Evolutionary conservation across 2,888 invertebrate species (phyloP), one percentile per base, ranked within the genome.

Genomic region (Tachina lurida): DNA sequence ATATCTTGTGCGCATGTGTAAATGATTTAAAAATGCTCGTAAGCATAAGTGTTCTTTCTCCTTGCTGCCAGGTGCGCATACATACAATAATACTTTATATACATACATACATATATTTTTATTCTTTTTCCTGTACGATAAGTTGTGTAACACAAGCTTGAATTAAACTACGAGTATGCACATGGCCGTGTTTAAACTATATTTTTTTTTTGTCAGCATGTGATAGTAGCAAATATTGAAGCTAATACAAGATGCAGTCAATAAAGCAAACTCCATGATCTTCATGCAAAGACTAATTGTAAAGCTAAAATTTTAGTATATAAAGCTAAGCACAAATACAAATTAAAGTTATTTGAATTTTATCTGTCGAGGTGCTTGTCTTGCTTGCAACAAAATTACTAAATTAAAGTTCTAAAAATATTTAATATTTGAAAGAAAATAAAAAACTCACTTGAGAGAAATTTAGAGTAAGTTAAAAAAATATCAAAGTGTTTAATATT

Each of bases 301-400:
- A 52, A 9, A 19, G 56, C 10, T 17, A 3, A 39, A 68, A 70
- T n/a, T 75, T 68, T 52, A 71, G 87, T 88, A 89, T 89, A 89
- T 88, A 89, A 89, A 88, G 89, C 88, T 87, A 84, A 87, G 86
- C 85, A 87, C 88, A 86, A 86, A 84, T 85, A 86, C 87, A 88
- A 88, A 75, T 86, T 87, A 73, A 88, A 89, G 89, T 89, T 89
- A 89, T 87, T 89, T 87, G 86, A 87, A 88, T 87, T 88, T 87
- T 68, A 87, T 78, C 87, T 80, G 79, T 80, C 86, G 84, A 79
- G 85, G 87, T 58, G 88, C 73, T 31, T 31, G 31, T 3, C 31
- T 31, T 31, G 31, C 31, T 87, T 52, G 43, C 54, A 74, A 43
- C 31, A 73, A 22, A 56, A 58, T 17, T 62, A 10, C 17, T 19